phyloP scores from a whole-genome alignment of 2,797 vertebrate genomes.

The Coilia nasus region DNA sequence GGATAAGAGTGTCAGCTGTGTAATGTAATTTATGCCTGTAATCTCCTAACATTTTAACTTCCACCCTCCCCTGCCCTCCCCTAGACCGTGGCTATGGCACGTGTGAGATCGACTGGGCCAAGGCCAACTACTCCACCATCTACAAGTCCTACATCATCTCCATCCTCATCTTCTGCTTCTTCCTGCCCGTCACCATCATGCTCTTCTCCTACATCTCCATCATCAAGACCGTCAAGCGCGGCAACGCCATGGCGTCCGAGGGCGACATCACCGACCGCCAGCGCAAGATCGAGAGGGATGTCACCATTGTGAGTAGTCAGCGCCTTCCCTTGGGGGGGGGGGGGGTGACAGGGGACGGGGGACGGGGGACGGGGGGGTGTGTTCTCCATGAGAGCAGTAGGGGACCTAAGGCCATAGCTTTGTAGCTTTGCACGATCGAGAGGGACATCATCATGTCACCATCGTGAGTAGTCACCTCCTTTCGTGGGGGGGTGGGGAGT shows the following conservation, averaged over 20 bases:
- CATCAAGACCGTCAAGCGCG: conserved; percentile 86
- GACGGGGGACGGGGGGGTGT: too few relatives aligned
- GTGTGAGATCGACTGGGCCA: conserved; percentile 89
- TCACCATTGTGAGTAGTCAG: conserved; percentile 73
- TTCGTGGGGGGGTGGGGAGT: too few relatives aligned
- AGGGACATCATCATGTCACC: too few relatives aligned
- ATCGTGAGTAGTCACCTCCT: too few relatives aligned
- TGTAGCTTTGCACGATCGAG: too few relatives aligned
- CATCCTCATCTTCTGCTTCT: conserved; percentile 86
- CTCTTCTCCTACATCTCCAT: conserved; percentile 83
- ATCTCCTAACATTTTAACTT: too few relatives aligned
- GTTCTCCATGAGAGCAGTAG: neutral
- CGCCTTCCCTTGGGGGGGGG: neutral
- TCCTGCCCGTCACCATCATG: conserved; percentile 81
- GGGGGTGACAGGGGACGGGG: too few relatives aligned
- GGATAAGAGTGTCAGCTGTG: too few relatives aligned
- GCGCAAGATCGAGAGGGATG: conserved; percentile 80
- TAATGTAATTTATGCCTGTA: too few relatives aligned
- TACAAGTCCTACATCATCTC: conserved; percentile 87
- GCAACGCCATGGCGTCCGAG: conserved; percentile 77
- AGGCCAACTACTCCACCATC: conserved; percentile 88
- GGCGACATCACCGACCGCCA: conserved; percentile 78
- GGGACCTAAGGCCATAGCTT: too few relatives aligned
- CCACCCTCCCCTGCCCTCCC: conserved; percentile 20
- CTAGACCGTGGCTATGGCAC: conserved; percentile 85